phyloP scores from a whole-genome alignment of 2,888 invertebrate genomes.

The Congeria kusceri region DNA sequence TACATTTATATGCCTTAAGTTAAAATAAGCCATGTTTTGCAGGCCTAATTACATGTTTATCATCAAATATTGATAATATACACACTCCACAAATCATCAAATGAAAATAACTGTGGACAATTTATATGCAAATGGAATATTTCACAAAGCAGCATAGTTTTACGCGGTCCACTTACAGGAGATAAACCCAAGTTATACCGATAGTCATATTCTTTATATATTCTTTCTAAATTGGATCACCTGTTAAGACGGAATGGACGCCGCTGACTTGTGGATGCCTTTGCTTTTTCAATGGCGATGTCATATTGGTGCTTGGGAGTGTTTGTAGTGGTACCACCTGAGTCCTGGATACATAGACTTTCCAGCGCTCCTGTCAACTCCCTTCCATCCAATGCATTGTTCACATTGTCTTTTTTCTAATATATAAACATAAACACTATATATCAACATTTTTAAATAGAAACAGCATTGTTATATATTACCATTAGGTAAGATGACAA shows the following conservation, averaged over 20 bases:
- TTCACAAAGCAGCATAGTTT: no score
- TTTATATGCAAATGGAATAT: no score
- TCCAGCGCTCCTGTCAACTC: not conserved
- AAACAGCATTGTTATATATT: no score
- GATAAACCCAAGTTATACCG: no score
- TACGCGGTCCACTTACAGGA: no score
- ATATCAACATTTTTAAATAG: no score
- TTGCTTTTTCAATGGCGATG: slow-evolving; percentile 52
- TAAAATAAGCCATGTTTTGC: not conserved
- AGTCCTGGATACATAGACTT: not conserved
- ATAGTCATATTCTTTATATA: no score
- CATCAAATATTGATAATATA: no score
- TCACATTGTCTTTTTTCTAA: not conserved
- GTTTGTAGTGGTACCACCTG: not conserved
- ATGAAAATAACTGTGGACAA: no score
- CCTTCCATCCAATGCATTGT: not conserved
- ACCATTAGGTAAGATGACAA: no score
- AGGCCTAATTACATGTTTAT: not conserved
- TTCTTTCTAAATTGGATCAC: not conserved
- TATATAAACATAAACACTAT: not conserved
- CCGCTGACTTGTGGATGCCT: slow-evolving; percentile 26
- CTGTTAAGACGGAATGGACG: slow-evolving; percentile 34
- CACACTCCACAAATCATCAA: no score
- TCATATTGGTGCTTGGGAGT: slow-evolving; percentile 58
- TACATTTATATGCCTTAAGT: no score